Percentiles rank a stretch among this genome's conserved stretches.
Evolutionary conservation across 2,888 invertebrate genomes (phyloP).

Genomic region (Caenorhabditis sp.): DNA sequence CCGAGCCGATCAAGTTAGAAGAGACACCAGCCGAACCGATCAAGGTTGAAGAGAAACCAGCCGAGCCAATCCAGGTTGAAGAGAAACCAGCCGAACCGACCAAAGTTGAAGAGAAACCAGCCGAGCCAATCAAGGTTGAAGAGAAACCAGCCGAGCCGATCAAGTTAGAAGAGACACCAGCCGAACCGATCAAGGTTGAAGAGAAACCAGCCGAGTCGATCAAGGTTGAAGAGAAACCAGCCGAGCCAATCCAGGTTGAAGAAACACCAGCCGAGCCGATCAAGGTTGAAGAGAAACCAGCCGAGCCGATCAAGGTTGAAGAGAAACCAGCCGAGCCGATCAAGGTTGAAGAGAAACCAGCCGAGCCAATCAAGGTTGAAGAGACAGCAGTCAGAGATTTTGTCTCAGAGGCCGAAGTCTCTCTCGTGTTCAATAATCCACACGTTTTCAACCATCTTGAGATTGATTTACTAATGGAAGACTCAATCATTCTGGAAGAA

Average conservation of each 20-base stretch:
- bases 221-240: not conserved
- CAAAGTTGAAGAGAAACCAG: slow-evolving; percentile 3
- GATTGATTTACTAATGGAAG: not conserved
- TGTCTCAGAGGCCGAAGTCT: too few relatives aligned
- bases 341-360: slow-evolving; percentile 7
- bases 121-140: slow-evolving; percentile 3
- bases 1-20: not conserved
- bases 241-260: not conserved
- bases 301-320: slow-evolving; percentile 1
- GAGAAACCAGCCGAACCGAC: slow-evolving; percentile 8
- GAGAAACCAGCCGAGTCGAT: too few relatives aligned
- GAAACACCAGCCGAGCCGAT: slow-evolving; percentile 7
- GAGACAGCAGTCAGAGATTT: not conserved
- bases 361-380: slow-evolving; percentile 5
- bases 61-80: not conserved
- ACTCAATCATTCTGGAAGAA: not conserved
- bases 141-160: not conserved
- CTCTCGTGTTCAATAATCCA: not conserved
- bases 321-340: slow-evolving; percentile 4
- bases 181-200: not conserved
- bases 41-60: slow-evolving; percentile 26
- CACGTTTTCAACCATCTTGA: not conserved
- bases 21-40: not conserved
- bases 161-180: not conserved
- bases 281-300: not conserved